Conservation (phyloP, 1,140 invertebrate genomes). For the Drosophila saltans region DNA sequence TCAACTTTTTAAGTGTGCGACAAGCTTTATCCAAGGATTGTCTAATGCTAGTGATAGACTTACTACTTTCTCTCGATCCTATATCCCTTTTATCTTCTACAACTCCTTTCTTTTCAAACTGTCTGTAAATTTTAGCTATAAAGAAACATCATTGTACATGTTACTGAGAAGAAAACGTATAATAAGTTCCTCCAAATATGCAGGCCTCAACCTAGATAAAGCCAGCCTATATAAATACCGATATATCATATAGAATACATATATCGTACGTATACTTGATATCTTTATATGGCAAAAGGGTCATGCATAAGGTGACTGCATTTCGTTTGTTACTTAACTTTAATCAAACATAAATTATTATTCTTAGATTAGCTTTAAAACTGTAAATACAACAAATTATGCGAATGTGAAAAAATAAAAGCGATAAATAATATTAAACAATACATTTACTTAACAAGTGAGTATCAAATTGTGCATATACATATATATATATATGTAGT, state of each 20-base stretch:
- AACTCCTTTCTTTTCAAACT: constrained; percentile 28
- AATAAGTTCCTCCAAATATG: constrained; percentile 77
- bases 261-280: constrained; percentile 29
- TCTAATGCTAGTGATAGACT: constrained; percentile 78
- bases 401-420: constrained; percentile 48
- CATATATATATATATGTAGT: constrained; percentile 45
- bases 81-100: not conserved
- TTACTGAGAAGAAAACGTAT: constrained; percentile 62
- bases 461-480: constrained; percentile 75
- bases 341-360: constrained; percentile 20
- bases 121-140: constrained; percentile 51
- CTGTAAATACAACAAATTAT: constrained; percentile 52
- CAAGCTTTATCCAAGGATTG: constrained; percentile 28
- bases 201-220: constrained; percentile 43
- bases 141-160: constrained; percentile 65
- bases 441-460: constrained; percentile 43
- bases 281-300: constrained; percentile 2
- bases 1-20: constrained; percentile 14
- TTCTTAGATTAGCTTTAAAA: constrained; percentile 36
- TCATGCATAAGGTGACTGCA: constrained; percentile 40
- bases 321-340: constrained; percentile 21
- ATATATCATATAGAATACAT: not conserved
- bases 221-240: constrained; percentile 40
- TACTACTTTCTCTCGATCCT: constrained; percentile 46
- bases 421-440: constrained; percentile 43